Conservation (phyloP, 2,888 invertebrate genomes). For the Suillia variegata region DNA sequence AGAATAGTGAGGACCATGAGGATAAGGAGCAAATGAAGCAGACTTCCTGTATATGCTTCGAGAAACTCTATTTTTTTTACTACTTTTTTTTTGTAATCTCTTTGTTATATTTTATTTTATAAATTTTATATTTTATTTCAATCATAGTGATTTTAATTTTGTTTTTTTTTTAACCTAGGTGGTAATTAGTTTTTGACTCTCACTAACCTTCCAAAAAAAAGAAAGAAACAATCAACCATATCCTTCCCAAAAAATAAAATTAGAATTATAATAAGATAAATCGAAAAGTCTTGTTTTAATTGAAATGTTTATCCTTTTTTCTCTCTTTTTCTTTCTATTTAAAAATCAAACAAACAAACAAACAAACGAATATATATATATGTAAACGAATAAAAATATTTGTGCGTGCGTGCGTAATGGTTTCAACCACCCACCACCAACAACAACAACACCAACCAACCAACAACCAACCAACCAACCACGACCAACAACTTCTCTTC, state of each 20-base stretch:
- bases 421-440: background rate
- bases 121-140: too few relatives aligned
- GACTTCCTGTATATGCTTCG: conserved; percentile 53
- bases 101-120: too few relatives aligned
- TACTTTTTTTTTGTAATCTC: background rate
- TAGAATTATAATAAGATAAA: conserved; percentile 11
- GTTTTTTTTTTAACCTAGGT: too few relatives aligned
- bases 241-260: background rate
- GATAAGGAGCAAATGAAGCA: too few relatives aligned
- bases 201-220: too few relatives aligned
- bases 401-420: conserved; percentile 32
- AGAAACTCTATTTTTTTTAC: conserved; percentile 56
- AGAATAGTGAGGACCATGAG: too few relatives aligned
- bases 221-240: too few relatives aligned
- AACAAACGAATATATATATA: conserved; percentile 4
- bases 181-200: too few relatives aligned
- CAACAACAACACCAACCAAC: too few relatives aligned
- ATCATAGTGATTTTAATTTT: too few relatives aligned
- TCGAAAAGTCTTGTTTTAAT: too few relatives aligned
- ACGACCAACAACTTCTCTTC: conserved; percentile 11
- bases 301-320: conserved; percentile 11
- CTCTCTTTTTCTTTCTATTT: conserved; percentile 35
- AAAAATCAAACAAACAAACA: background rate
- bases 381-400: conserved; percentile 14
- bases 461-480: conserved; percentile 11